Base-by-base conservation (phyloP, 2,888 invertebrate species). In the Drosophila recens region DNA sequence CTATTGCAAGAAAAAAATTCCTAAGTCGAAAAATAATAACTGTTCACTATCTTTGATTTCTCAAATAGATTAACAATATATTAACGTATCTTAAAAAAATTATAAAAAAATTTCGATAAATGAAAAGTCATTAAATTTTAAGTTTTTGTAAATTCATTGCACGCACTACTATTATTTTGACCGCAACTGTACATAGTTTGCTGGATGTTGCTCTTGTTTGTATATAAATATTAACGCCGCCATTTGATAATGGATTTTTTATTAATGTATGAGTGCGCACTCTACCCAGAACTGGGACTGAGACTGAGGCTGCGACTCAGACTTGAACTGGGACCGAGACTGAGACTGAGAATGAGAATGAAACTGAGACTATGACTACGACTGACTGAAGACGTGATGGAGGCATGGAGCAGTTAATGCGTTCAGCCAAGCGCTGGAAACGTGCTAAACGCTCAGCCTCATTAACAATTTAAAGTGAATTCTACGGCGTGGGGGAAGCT, bases 211-310 rank as follows among this genome's bases (percentile, higher is more conserved):
- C 40, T 61, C 49, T 45, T 59, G 48, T 63, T 65, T 72, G 43
- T 15, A 36, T 45, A 23, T 76, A 72, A 79, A n/a, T 82, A 74
- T 85, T 77, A 75, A 78, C 78, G 64, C 76, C 71, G 73, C 74
- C 84, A 85, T 88, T 89, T 85, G 76, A 85, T 87, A 85, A 84
- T 85, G 87, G 79, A 62, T 81, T 79, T 70, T 64, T 79, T 77
- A 76, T 77, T 79, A 79, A 81, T 88, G 81, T 80, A 82, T 78
- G 66, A 78, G 69, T 67, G 36, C 58, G 58, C 59, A 69, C 65
- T 62, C 64, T 30, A 11, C 40, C 49, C 15, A 9, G 33, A 70
- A 66, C 27, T 17, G 17, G 17, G 17, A 17, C 17, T 17, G 17
- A 17, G 17, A 17, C 17, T 17, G 17, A 17, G 17, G 1, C 17